Conservation (phyloP, 2,888 invertebrate species). For the Villa cingulata region DNA sequence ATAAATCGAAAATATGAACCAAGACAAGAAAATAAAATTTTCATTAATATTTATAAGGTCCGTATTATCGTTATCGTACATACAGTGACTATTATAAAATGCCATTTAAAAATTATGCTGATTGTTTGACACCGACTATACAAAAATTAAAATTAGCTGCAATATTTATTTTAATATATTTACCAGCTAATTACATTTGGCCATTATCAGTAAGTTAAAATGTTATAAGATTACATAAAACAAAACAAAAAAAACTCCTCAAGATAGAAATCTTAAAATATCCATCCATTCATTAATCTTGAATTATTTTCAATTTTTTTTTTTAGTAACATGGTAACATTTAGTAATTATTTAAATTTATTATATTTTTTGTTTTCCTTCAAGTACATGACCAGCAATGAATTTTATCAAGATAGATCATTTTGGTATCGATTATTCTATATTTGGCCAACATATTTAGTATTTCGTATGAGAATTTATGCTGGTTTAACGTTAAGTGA, state of each 20-base stretch:
- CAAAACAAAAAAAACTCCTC: no score
- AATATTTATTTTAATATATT: constrained; percentile 50
- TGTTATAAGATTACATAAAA: no score
- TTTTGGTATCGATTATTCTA: constrained; percentile 71
- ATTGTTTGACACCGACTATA: constrained; percentile 46
- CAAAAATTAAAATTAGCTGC: constrained; percentile 54
- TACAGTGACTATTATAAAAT: constrained; percentile 63
- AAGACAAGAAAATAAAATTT: background rate
- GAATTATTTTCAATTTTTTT: no score
- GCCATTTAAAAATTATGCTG: constrained; percentile 50
- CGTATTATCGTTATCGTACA: constrained; percentile 83
- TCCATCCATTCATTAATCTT: no score
- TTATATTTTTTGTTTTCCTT: constrained; percentile 30
- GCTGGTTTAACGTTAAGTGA: constrained; percentile 82
- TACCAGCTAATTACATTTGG: constrained; percentile 52
- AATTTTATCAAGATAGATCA: constrained; percentile 53
- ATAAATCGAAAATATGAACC: no score
- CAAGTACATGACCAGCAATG: constrained; percentile 68
- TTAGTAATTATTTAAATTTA: background rate
- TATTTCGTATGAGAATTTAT: constrained; percentile 82
- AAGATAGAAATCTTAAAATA: no score
- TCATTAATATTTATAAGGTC: constrained; percentile 53
- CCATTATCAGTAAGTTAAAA: constrained; percentile 50
- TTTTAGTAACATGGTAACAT: background rate
- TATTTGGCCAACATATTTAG: constrained; percentile 73